Conservation (phyloP, 2,113 vertebrate species). For the Saccopteryx bilineata region DNA sequence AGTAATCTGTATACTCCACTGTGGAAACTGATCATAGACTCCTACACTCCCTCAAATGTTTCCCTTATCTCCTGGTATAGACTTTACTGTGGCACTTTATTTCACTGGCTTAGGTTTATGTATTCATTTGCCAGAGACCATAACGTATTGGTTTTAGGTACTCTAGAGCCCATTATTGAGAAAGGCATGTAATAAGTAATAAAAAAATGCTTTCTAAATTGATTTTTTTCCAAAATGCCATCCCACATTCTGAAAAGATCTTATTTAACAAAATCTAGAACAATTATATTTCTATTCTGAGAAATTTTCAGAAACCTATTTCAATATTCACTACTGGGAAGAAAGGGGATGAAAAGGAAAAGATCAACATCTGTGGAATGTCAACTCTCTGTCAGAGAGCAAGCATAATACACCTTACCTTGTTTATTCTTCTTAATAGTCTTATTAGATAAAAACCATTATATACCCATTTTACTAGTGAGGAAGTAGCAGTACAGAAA, state of each 20-base stretch:
- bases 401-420: background rate
- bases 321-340: background rate
- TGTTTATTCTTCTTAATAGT: background rate
- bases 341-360: background rate
- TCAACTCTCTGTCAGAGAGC: background rate
- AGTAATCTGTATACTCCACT: background rate
- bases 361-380: background rate
- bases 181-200: constrained; percentile 5
- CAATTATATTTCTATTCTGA: background rate
- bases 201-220: background rate
- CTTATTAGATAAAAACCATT: background rate
- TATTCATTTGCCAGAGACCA: background rate
- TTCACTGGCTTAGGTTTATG: constrained; percentile 7
- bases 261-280: background rate
- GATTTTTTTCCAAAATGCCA: constrained; percentile 24
- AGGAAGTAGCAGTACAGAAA: background rate
- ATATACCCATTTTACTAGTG: constrained; percentile 20
- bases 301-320: constrained; percentile 44
- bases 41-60: background rate
- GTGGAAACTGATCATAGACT: constrained; percentile 24
- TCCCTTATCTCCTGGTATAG: background rate
- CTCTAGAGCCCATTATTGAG: background rate
- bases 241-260: background rate
- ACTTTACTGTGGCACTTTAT: background rate
- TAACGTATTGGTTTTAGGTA: constrained; percentile 2